These are phyloP conservation scores for Oedothorax gibbosus DNA, from an alignment of 1,140 invertebrate species.

Conservation along the genomic window DNA sequence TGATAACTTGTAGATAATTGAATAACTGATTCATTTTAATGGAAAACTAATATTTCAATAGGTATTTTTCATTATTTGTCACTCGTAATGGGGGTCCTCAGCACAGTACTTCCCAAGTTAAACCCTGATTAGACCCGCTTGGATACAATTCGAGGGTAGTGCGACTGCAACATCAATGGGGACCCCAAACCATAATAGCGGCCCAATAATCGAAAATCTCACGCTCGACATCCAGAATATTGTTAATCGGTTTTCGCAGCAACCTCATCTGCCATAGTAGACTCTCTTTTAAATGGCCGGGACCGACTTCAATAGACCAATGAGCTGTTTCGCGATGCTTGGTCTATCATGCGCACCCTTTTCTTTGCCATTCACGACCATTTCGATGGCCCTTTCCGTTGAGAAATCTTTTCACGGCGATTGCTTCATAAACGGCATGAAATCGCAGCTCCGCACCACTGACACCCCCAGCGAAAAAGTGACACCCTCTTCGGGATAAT, in stretches of 20 bases:
- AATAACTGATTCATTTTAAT: too few relatives aligned
- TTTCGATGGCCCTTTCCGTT: slow-evolving; percentile 8
- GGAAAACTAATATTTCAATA: too few relatives aligned
- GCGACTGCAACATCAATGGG: too few relatives aligned
- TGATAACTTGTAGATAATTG: too few relatives aligned
- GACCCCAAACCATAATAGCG: slow-evolving; percentile 16
- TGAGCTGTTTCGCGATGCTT: slow-evolving; percentile 43
- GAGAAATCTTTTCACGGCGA: slow-evolving; percentile 32
- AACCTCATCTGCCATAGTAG: slow-evolving; percentile 22
- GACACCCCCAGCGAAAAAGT: slow-evolving; percentile 3
- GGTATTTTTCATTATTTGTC: too few relatives aligned
- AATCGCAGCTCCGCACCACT: slow-evolving; percentile 49
- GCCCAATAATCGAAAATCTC: slow-evolving; percentile 37
- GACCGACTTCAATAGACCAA: slow-evolving; percentile 24
- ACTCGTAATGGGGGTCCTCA: too few relatives aligned
- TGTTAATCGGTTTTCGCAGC: slow-evolving; percentile 46
- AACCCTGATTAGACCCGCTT: too few relatives aligned
- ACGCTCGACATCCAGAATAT: slow-evolving; percentile 35
- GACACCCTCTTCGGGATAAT: slow-evolving; percentile 49
- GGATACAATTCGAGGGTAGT: too few relatives aligned
- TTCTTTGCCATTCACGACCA: slow-evolving; percentile 21
- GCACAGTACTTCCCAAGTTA: too few relatives aligned
- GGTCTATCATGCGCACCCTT: slow-evolving; percentile 32
- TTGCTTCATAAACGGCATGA: slow-evolving; percentile 53
- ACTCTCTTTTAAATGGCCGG: not conserved